Percentiles rank a stretch among this genome's conserved stretches.
Evolutionary conservation across 2,113 vertebrate species (phyloP).

Genomic region (Toxotes chatareus): DNA sequence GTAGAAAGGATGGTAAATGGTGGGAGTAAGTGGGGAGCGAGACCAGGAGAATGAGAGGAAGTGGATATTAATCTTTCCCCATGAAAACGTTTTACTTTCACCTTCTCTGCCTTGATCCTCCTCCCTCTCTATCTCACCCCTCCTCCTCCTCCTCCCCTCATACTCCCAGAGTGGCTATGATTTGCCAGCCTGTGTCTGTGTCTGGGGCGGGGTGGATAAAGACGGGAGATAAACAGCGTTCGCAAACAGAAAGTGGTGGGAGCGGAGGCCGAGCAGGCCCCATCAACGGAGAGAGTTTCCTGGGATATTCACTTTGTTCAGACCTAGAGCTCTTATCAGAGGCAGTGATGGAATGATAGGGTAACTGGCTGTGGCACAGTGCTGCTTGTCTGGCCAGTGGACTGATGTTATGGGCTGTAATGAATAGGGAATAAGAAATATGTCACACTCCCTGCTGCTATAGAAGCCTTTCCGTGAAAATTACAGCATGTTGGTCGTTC

Average conservation of each 20-base stretch:
- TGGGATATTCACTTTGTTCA: constrained; percentile 45
- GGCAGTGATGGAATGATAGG: constrained; percentile 28
- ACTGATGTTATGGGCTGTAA: constrained; percentile 43
- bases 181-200: constrained; percentile 46
- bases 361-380: constrained; percentile 1
- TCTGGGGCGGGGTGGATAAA: constrained; percentile 31
- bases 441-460: constrained; percentile 1
- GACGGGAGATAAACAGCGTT: constrained; percentile 52
- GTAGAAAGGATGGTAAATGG: not conserved
- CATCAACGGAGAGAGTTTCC: constrained; percentile 11
- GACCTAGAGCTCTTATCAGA: constrained; percentile 41
- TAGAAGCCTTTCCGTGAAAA: constrained; percentile 8
- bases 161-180: constrained; percentile 41
- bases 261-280: constrained; percentile 19
- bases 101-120: constrained; percentile 45
- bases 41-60: constrained; percentile 4
- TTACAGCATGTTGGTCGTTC: constrained; percentile 1
- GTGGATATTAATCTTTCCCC: constrained; percentile 50
- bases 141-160: constrained; percentile 16
- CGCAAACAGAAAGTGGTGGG: constrained; percentile 51
- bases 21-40: not conserved
- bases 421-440: constrained; percentile 33
- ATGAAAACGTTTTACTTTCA: constrained; percentile 47
- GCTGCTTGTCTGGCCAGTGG: not conserved
- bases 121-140: not conserved